Conservation (phyloP, 2,113 vertebrate species). For the Antechinus stuartii region DNA sequence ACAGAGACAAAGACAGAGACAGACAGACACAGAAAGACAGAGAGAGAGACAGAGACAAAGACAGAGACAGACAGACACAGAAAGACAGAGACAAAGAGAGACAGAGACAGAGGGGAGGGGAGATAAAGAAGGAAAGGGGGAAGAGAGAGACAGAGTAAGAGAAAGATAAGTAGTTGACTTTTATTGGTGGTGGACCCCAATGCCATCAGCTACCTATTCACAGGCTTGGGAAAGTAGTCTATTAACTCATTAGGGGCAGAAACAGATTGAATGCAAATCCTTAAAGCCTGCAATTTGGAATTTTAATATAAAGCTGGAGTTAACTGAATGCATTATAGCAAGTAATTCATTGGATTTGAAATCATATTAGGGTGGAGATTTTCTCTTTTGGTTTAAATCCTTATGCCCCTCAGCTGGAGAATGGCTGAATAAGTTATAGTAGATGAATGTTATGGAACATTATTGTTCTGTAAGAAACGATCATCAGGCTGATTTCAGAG, state of each 20-base stretch:
- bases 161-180: not conserved
- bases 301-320: not conserved
- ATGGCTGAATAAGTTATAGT: too few species aligned
- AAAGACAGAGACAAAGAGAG: too few species aligned
- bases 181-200: not conserved
- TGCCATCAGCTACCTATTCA: not conserved
- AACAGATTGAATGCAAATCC: not conserved
- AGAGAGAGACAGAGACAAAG: not conserved
- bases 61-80: not conserved
- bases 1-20: not conserved
- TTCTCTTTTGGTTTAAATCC: not conserved
- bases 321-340: not conserved
- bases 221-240: not conserved
- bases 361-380: not conserved
- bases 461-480: too few species aligned
- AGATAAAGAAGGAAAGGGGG: not conserved
- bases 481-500: too few species aligned
- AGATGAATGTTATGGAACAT: too few species aligned
- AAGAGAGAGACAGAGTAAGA: not conserved
- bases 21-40: too few species aligned
- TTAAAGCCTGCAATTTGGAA: not conserved
- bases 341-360: not conserved
- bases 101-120: too few species aligned
- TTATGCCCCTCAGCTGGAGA: not conserved
- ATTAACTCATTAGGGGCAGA: not conserved